Base-by-base conservation (phyloP, 1,140 invertebrate species). In the Varroa destructor region DNA sequence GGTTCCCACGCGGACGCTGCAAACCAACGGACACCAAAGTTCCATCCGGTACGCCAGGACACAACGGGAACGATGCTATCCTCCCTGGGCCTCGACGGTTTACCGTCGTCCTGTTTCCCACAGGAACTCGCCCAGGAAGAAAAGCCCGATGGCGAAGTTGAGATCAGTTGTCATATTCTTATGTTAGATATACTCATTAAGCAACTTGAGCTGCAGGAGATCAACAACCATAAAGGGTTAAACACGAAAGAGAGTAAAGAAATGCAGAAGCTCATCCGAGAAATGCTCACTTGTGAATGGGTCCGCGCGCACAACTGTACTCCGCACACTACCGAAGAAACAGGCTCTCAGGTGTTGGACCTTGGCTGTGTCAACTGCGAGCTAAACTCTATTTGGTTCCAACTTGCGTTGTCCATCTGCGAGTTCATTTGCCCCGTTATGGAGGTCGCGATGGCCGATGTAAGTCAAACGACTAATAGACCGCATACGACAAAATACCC, bases 141-240 rank as follows among this genome's bases (percentile, higher is more conserved):
- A 43, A 74, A 74, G 72, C 42, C 74, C 14, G 79, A 80, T 71
- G 76, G 77, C n/a, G 82, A 84, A 72, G 75, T 80, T 4, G 78
- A 81, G 56, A 81, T 97, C 6, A 90, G 89, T 2, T 96, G 93
- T 77, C 96, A 91, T 79, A 91, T 97, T 74, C 84, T 97, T 1
- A 97, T 97, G 93, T 81, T 97, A 71, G 95, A 98, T 79, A 88
- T 97, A 74, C 80, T 96, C 55, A 81, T 96, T 2, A 95, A 95
- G 83, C 95, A 99, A 88, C 87, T 97, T 86, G 91, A 97, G 78
- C 81, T 97, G 1, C 93, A 97, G 81, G 88, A 91, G 74, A 84
- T 90, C n/a, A 88, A 89, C 72, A 85, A 86, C 73, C 88, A 94
- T 76, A 86, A 84, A 72, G 90, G 90, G 64, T 84, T 93, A 57